Evolutionary conservation across 1,140 invertebrate genomes (phyloP), one percentile per base, ranked within the genome.

Genomic region (Nasonia giraulti): DNA sequence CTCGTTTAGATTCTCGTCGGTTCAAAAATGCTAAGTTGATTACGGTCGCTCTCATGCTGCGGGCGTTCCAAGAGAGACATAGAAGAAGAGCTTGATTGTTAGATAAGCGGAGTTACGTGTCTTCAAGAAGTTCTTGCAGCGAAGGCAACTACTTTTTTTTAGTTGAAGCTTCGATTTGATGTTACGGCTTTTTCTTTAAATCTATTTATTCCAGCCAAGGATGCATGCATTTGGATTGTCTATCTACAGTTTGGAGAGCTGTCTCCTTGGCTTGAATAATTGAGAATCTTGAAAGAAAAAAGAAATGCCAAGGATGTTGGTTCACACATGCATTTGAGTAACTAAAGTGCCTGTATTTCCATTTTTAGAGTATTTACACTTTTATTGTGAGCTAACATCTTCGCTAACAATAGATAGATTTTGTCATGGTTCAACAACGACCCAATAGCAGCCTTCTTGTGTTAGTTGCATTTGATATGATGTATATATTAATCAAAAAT

Each of bases 331-430:
- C 83, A 78, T 55, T 55, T 0, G 17, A 84, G 20, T 83, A 73
- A 71, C n/a, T 80, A 84, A 11, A 17, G 20, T 17, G 11, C 11
- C 17, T 14, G 8, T 75, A 40, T n/a, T 62, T 23, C 40, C 37
- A 76, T n/a, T 74, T 80, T 84, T 40, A 40, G 69, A 62, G 79
- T 74, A 80, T 80, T 80, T 74, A 80, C 69, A 79, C 27, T 31
- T 84, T 84, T 74, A 84, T 84, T 80, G 10, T 44, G 37, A 6
- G 7, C 20, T 84, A 80, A 62, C 6, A 78, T 62, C 37, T 47
- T 62, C 12, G 20, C n/a, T 80, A 84, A 84, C 71, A 84, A 75
- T 80, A 68, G 27, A 75, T 74, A 40, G 66, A 73, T 84, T 79
- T 31, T 73, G 2, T 55, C 79, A 74, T 14, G 33, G 31, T 84